A percentile compares a stretch with the other conserved stretches of the same genome.
Conservation (phyloP, 2,113 vertebrate species). For the Urocolius indicus region DNA sequence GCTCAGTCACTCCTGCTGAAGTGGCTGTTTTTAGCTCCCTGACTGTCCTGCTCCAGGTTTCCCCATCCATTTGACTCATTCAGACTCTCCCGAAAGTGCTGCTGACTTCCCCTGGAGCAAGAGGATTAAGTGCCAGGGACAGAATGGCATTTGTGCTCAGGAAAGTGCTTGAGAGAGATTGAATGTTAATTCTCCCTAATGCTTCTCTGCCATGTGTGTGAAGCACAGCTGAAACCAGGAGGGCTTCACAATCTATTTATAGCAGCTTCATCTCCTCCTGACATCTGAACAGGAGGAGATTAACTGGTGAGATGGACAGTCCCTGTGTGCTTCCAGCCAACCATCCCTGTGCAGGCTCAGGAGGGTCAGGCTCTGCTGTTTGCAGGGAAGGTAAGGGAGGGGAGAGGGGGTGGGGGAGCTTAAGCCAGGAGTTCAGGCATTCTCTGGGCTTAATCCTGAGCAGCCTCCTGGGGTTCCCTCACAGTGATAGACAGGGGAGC, state of each 20-base stretch:
- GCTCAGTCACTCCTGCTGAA: background rate
- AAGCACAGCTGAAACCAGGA: constrained; percentile 40
- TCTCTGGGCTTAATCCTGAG: background rate
- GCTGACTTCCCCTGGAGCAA: background rate
- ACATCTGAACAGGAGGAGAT: constrained; percentile 35
- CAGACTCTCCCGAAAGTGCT: background rate
- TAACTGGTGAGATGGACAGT: background rate
- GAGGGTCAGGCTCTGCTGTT: background rate
- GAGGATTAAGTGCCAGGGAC: constrained; percentile 19
- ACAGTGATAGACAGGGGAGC: background rate
- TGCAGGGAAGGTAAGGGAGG: rapidly evolving
- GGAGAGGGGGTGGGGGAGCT: background rate
- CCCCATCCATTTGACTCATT: background rate
- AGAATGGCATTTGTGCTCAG: background rate
- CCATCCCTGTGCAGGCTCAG: background rate
- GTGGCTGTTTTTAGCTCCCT: background rate
- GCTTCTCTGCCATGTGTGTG: constrained; percentile 42
- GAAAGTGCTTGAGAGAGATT: constrained; percentile 33
- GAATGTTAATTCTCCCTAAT: constrained; percentile 71
- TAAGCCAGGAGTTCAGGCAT: background rate
- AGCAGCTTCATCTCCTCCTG: constrained; percentile 59
- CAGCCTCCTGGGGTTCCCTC: background rate
- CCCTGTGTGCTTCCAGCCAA: background rate
- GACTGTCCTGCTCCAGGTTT: background rate
- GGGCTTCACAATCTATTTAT: constrained; percentile 59